Evolutionary conservation across 2,888 invertebrate genomes (phyloP), one percentile per base, ranked within the genome.

Genomic region (Tuta absoluta): DNA sequence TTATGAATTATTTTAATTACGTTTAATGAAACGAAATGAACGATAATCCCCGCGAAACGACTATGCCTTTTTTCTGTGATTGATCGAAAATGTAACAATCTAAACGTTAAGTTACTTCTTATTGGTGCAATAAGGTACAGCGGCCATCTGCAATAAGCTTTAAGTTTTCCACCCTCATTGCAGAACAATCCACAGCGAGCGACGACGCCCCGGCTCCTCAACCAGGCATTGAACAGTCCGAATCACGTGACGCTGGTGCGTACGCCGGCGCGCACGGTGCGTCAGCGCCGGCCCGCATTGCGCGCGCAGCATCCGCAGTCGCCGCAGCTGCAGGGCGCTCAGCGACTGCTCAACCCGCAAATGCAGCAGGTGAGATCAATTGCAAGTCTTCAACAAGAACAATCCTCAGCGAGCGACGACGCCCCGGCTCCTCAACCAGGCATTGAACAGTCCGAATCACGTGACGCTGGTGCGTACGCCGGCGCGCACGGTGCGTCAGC

Each of bases 391-490:
- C n/a, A n/a, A n/a, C n/a, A n/a, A n/a, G 89, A 84, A 82, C 1
- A 80, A 85, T 0, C 78, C 78, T 7, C 75, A 71, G 11, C 76
- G 83, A 0, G 78, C 76, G 41, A 73, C 82, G n/a, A 78, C 84
- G 0, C 87, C 89, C 2, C 77, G 90, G 1, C 69, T 90, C 1
- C 68, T 91, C 62, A 91, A 88, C 72, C 89, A 85, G 65, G 77
- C 87, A 17, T 74, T 90, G 62, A 80, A 66, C 66, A 77, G 71
- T 23, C 79, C 72, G 45, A 72, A 68, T 57, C 77, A 74, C 23
- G 80, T 88, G 67, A 80, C 88, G 59, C 72, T 86, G 14, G 88
- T 88, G 14, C 81, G 89, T 2, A 73, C 85, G 37, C 81, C 85
- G 2, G 82, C 72, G 41, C 78, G 87, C 11, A 66, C 78, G 14